Evolutionary conservation across 2,113 vertebrate species (phyloP).

Genomic region (Corythornis vintsioides): DNA sequence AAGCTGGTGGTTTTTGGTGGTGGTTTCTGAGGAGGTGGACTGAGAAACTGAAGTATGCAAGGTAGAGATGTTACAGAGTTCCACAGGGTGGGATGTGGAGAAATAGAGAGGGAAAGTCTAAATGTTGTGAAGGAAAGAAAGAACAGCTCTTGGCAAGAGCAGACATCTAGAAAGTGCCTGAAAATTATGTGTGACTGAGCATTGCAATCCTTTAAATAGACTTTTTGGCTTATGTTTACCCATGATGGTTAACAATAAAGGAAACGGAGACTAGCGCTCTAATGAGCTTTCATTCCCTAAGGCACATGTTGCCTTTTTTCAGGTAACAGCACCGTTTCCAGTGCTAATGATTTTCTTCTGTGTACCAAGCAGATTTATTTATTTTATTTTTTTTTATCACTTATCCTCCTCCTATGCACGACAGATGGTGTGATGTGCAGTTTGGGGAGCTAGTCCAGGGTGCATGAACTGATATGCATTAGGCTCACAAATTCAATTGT

Average conservation of each 20-base stretch:
- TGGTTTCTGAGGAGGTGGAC: background rate
- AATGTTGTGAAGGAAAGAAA: background rate
- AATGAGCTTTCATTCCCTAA: constrained; percentile 37
- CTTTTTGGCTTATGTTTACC: constrained; percentile 21
- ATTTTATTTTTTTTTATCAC: background rate
- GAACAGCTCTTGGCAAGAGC: constrained; percentile 4
- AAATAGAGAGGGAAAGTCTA: background rate
- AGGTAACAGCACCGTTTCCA: constrained; percentile 18
- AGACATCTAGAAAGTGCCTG: background rate
- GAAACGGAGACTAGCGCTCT: constrained; percentile 3
- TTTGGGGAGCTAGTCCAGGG: constrained; percentile 40
- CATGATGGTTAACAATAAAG: background rate
- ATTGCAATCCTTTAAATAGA: background rate
- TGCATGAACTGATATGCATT: constrained; percentile 65
- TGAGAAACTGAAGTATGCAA: background rate
- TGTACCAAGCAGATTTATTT: background rate
- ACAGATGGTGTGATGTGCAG: constrained; percentile 39
- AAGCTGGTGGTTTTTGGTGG: background rate
- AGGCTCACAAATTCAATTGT: constrained; percentile 64
- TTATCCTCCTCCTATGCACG: background rate
- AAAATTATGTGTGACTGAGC: constrained; percentile 23
- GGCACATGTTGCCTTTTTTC: constrained; percentile 3
- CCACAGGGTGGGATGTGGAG: background rate
- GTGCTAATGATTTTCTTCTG: constrained; percentile 33
- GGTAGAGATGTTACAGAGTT: accelerated